Percentiles rank a stretch among this genome's conserved stretches.
These are phyloP conservation scores for Polydrusus tereticollis DNA, from an alignment of 2,888 invertebrate genomes.

Conservation along the genomic window DNA sequence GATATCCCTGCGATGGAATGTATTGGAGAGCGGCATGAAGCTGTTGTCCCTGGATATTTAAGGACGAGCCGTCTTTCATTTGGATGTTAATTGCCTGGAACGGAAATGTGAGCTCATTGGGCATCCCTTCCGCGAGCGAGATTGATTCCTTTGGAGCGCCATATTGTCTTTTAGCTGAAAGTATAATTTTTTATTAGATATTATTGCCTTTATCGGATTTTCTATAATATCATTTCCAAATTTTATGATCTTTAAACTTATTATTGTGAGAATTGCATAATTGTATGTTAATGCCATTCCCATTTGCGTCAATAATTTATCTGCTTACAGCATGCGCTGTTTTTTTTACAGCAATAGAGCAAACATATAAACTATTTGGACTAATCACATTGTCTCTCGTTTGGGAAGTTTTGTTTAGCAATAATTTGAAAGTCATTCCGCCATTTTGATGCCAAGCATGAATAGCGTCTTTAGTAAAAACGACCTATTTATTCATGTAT, in stretches of 20 bases:
- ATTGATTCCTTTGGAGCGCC: constrained; percentile 69
- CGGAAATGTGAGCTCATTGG: constrained; percentile 80
- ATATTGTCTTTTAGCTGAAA: constrained; percentile 69
- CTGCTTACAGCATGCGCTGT: neutral
- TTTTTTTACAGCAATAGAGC: too few relatives aligned
- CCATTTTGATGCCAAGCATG: neutral
- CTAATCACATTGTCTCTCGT: too few relatives aligned
- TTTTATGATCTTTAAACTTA: too few relatives aligned
- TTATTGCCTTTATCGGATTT: too few relatives aligned
- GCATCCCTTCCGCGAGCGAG: constrained; percentile 81
- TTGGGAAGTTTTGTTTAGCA: too few relatives aligned
- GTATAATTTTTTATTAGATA: neutral
- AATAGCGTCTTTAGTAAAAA: neutral
- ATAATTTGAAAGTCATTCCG: too few relatives aligned
- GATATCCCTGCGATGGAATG: constrained; percentile 79
- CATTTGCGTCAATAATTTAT: neutral
- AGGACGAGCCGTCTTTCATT: constrained; percentile 70
- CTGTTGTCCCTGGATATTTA: constrained; percentile 72
- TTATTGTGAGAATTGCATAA: too few relatives aligned
- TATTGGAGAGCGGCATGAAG: constrained; percentile 80
- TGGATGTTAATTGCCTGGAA: constrained; percentile 74
- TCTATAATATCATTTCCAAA: too few relatives aligned
- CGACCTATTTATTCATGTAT: neutral
- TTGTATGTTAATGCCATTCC: too few relatives aligned
- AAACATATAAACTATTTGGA: too few relatives aligned